Conservation (phyloP, 2,113 vertebrate species). For the Indri indri region DNA sequence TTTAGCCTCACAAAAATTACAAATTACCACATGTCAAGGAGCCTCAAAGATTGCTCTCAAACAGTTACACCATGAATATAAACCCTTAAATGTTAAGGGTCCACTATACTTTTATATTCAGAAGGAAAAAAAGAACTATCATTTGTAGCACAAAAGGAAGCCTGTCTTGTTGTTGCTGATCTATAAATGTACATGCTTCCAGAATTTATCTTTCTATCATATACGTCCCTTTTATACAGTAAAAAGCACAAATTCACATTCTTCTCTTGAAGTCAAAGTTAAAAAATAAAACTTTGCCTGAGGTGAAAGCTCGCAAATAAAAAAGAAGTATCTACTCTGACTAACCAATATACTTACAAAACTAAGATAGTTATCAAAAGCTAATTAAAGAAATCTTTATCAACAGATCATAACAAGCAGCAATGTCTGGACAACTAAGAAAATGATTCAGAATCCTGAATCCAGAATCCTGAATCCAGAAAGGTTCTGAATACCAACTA, state of each 20-base stretch:
- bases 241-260: neutral
- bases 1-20: neutral
- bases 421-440: neutral
- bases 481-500: neutral
- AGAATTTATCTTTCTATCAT: neutral
- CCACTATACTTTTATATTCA: neutral
- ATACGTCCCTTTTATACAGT: neutral
- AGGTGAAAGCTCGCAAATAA: conserved; percentile 17
- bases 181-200: neutral
- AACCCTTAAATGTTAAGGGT: neutral
- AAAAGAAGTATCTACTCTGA: neutral
- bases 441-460: neutral
- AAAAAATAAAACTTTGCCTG: neutral
- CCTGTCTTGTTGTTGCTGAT: neutral
- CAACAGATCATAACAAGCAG: neutral
- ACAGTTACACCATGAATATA: neutral
- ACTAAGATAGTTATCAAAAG: neutral
- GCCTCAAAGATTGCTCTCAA: neutral
- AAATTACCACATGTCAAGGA: neutral
- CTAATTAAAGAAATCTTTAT: neutral
- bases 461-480: neutral
- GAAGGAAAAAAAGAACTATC: neutral
- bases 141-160: neutral
- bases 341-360: neutral
- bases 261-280: neutral